Conservation (phyloP, 2,113 vertebrate species). For the Sclerurus mexicanus region DNA sequence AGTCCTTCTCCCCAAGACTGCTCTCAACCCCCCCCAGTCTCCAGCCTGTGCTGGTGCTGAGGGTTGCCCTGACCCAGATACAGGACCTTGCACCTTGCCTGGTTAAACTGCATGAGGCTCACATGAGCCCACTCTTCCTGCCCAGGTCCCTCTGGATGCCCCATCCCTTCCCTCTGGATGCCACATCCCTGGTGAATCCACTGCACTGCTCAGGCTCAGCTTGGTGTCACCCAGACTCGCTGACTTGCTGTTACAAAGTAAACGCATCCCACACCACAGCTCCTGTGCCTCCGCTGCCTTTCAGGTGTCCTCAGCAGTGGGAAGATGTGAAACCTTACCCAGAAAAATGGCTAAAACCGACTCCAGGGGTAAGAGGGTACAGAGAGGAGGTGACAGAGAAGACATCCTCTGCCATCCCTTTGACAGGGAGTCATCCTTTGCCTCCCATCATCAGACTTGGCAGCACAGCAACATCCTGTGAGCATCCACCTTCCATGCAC, state of each 20-base stretch:
- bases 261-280: not conserved
- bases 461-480: not conserved
- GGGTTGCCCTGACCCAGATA: not conserved
- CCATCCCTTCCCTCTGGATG: not conserved
- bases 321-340: not conserved
- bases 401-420: too few relatives aligned
- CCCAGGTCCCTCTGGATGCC: not conserved
- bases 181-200: too few relatives aligned
- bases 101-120: not conserved
- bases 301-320: not conserved
- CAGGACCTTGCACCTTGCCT: not conserved
- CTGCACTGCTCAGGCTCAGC: not conserved
- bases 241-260: not conserved
- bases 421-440: not conserved
- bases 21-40: not conserved
- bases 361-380: not conserved
- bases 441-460: accelerated
- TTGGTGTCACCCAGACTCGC: not conserved
- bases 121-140: not conserved
- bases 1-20: not conserved
- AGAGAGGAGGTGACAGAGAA: not conserved
- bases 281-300: not conserved
- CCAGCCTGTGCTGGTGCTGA: not conserved
- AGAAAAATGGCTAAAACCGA: not conserved
- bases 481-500: not conserved